A percentile compares a stretch with the other conserved stretches of the same genome.
These are phyloP conservation scores for Plebejus melissa DNA, from an alignment of 2,888 invertebrate genomes.

Conservation along the genomic window DNA sequence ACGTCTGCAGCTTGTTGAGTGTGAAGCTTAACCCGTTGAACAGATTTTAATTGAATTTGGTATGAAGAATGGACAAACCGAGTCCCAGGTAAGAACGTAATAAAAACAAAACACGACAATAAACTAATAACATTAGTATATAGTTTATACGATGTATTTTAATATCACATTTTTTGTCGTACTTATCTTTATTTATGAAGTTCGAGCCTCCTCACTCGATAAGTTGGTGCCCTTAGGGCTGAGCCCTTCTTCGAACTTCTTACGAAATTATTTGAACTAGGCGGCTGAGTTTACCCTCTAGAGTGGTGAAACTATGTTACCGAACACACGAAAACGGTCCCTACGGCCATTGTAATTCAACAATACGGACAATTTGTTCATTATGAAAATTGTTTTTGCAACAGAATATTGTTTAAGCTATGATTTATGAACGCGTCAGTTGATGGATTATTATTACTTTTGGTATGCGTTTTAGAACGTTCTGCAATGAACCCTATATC, in stretches of 20 bases:
- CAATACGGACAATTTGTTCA: slow-evolving; percentile 37
- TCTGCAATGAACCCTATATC: not conserved
- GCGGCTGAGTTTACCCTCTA: slow-evolving; percentile 41
- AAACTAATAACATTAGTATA: not conserved
- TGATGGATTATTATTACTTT: not conserved
- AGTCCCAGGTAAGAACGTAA: no score
- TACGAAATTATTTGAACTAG: slow-evolving; percentile 72
- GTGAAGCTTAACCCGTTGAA: no score
- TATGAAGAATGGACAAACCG: no score
- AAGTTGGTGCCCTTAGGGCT: slow-evolving; percentile 61
- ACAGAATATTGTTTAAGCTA: not conserved
- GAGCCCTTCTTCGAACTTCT: slow-evolving; percentile 67
- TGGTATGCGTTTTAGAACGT: not conserved
- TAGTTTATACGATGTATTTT: not conserved
- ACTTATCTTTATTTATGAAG: slow-evolving; percentile 38
- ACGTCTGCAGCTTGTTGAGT: no score
- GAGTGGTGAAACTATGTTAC: slow-evolving; percentile 37
- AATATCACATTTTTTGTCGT: slow-evolving; percentile 35
- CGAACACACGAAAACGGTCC: slow-evolving; percentile 47
- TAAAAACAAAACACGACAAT: not conserved
- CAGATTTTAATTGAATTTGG: no score
- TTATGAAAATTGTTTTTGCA: slow-evolving; percentile 31
- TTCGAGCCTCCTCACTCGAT: slow-evolving; percentile 52
- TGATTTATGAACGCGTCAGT: not conserved
- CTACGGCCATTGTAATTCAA: slow-evolving; percentile 36